A percentile compares a stretch with the other conserved stretches of the same genome.
Evolutionary conservation across 2,888 invertebrate species (phyloP).

Genomic region (Plutella xylostella): DNA sequence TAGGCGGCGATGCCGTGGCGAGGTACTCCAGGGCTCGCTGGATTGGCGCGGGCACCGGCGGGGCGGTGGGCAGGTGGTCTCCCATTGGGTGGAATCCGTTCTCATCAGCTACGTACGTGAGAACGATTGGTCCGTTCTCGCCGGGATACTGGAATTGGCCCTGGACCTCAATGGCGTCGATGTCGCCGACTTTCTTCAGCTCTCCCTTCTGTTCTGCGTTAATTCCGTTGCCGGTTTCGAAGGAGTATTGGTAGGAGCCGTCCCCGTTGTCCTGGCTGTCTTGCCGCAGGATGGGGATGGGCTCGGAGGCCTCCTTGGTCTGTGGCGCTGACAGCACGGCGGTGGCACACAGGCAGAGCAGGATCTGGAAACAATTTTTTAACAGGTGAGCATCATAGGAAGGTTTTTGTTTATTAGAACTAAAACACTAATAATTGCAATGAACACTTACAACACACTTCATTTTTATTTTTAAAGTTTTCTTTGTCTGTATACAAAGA

Average conservation of each 20-base stretch:
- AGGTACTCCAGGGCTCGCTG: constrained; percentile 75
- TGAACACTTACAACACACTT: constrained; percentile 56
- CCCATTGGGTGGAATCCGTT: constrained; percentile 77
- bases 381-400: neutral
- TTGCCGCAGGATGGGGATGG: constrained; percentile 68
- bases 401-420: neutral
- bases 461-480: constrained; percentile 35
- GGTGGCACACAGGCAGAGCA: constrained; percentile 43
- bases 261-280: constrained; percentile 71
- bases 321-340: constrained; percentile 50
- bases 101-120: constrained; percentile 78
- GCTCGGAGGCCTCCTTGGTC: constrained; percentile 37
- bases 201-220: constrained; percentile 70
- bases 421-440: neutral
- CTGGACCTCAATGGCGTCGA: constrained; percentile 68
- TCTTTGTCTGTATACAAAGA: neutral
- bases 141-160: constrained; percentile 76
- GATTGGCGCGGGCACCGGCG: constrained; percentile 78
- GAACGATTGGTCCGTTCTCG: constrained; percentile 72
- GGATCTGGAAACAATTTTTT: constrained; percentile 49
- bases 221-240: constrained; percentile 77
- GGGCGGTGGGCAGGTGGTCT: constrained; percentile 73
- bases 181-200: constrained; percentile 69
- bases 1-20: constrained; percentile 71
- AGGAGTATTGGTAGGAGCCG: constrained; percentile 72